A percentile compares a stretch with the other conserved stretches of the same genome.
Evolutionary conservation across 2,113 vertebrate genomes (phyloP).

Genomic region (Indri indri): DNA sequence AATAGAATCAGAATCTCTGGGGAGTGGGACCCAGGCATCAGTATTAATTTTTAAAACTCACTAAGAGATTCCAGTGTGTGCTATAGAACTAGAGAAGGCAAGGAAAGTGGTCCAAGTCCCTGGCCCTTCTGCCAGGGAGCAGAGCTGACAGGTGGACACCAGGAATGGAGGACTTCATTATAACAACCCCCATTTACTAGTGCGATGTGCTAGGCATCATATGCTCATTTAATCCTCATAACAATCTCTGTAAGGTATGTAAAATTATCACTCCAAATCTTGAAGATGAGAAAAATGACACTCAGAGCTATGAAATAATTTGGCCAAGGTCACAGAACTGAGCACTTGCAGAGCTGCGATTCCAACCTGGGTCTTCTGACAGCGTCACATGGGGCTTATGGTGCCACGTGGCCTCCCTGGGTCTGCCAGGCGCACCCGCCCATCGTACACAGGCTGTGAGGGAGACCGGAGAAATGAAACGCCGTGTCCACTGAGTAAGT

Average conservation of each 20-base stretch:
- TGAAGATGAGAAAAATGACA: not conserved
- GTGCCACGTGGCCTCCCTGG: fast-evolving
- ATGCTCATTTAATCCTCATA: not conserved
- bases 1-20: not conserved
- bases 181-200: not conserved
- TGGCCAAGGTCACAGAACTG: not conserved
- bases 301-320: not conserved
- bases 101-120: not conserved
- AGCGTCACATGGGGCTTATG: fast-evolving
- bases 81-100: not conserved
- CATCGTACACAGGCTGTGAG: not conserved
- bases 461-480: not conserved
- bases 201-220: fast-evolving
- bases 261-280: not conserved
- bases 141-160: not conserved
- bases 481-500: not conserved
- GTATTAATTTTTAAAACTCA: not conserved
- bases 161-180: not conserved
- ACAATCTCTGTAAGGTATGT: not conserved
- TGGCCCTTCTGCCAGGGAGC: not conserved
- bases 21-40: not conserved
- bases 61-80: not conserved
- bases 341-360: not conserved
- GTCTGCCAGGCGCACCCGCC: not conserved
- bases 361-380: not conserved